Base-by-base conservation (phyloP, 2,888 invertebrate genomes). In the Parnassius mnemosyne region DNA sequence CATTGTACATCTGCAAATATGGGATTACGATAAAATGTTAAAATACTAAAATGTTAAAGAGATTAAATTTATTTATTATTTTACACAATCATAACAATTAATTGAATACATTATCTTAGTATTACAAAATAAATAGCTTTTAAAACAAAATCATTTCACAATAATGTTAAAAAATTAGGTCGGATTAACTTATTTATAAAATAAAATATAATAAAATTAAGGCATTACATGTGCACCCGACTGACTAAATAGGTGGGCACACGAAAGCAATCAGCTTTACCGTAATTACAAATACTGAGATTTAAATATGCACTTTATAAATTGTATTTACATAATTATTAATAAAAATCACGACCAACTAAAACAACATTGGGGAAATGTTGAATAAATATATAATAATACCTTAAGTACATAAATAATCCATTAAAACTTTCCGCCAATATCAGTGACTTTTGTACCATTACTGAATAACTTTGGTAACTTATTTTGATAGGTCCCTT, bases 1-100 rank as follows among this genome's bases (percentile, higher is more conserved):
- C 87, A 86, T 87, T 88, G 88, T 88, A 87, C 89, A 90, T 90
- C 90, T 90, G 90, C 90, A 90, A 90, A 90, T 90, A 90, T 90
- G 90, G 89, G 76, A 80, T 73, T 76, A 76, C 73, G 75, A 77
- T 78, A 79, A 75, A 79, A 65, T 66, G 65, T 69, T 67, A 69
- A 68, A 65, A 66, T 67, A 69, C 67, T 70, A 71, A 75, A 69
- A 75, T 71, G 83, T 82, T 82, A 78, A 53, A 71, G 68, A 66
- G 65, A 70, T 74, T 78, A 76, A 84, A 79, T 79, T 83, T 80
- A 79, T 79, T 83, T 80, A 77, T 79, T 83, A 84, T 81, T 85
- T 81, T 89, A 16, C 16, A 89, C 78, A 81, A 74, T 80, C 77
- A 84, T 84, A 85, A 85, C 86, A 82, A 83, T 82, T 79, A 83